These are phyloP conservation scores for Amiota minor DNA, from an alignment of 2,888 invertebrate genomes.

Conservation along the genomic window DNA sequence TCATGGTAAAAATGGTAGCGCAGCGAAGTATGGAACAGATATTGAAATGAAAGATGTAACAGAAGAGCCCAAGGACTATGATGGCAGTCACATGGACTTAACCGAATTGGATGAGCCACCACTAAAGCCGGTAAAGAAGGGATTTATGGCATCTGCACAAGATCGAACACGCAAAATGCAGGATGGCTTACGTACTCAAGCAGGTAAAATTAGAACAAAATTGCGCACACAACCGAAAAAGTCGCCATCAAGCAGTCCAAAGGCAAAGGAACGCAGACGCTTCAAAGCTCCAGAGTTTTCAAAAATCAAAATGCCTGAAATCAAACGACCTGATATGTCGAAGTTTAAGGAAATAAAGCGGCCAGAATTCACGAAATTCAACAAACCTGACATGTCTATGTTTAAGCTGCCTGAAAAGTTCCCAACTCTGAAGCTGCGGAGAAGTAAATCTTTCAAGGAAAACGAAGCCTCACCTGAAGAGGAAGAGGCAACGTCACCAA, in stretches of 20 bases:
- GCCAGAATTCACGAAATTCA: slow-evolving; percentile 74
- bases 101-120: slow-evolving; percentile 80
- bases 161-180: slow-evolving; percentile 77
- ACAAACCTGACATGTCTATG: slow-evolving; percentile 77
- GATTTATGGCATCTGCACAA: slow-evolving; percentile 74
- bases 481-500: slow-evolving; percentile 37
- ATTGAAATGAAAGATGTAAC: slow-evolving; percentile 42
- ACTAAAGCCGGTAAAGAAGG: slow-evolving; percentile 76
- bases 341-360: slow-evolving; percentile 69
- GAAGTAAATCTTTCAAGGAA: slow-evolving; percentile 73
- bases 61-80: slow-evolving; percentile 79
- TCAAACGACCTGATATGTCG: slow-evolving; percentile 75
- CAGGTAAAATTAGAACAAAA: slow-evolving; percentile 82
- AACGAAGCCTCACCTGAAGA: slow-evolving; percentile 52
- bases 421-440: slow-evolving; percentile 77
- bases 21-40: slow-evolving; percentile 29
- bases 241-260: slow-evolving; percentile 67
- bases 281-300: slow-evolving; percentile 72
- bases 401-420: slow-evolving; percentile 79
- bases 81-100: slow-evolving; percentile 81
- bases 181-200: slow-evolving; percentile 81
- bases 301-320: slow-evolving; percentile 73
- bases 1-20: slow-evolving; percentile 27
- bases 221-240: slow-evolving; percentile 75
- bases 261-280: slow-evolving; percentile 68